Evolutionary conservation across 2,113 vertebrate species (phyloP).

Genomic region (Alaudala cheleensis): DNA sequence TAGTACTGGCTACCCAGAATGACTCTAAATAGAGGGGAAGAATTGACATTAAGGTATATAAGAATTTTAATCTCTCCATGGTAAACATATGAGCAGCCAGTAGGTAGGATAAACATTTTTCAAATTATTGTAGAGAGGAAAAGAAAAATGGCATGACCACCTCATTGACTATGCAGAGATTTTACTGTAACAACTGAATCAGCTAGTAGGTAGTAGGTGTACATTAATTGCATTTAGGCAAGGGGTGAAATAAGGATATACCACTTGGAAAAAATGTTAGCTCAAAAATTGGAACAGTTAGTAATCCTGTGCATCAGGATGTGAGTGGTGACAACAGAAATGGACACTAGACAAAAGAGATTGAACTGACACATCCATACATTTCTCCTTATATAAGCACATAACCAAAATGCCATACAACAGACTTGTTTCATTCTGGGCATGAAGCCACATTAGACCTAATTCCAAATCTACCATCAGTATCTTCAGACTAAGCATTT

Average conservation of each 20-base stretch:
- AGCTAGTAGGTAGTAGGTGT: neutral
- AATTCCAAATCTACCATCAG: neutral
- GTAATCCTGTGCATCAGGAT: neutral
- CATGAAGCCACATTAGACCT: neutral
- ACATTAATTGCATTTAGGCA: neutral
- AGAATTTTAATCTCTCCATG: neutral
- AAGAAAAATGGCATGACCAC: neutral
- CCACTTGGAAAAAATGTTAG: neutral
- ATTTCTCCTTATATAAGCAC: neutral
- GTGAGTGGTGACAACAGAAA: neutral
- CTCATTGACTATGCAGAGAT: neutral
- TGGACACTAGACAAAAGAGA: neutral
- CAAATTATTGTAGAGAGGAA: neutral
- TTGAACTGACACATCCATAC: neutral
- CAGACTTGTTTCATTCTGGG: neutral
- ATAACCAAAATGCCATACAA: neutral
- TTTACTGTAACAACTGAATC: neutral
- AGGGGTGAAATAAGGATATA: neutral
- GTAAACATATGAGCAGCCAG: neutral
- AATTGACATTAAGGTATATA: neutral
- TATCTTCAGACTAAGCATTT: neutral
- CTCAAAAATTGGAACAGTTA: neutral
- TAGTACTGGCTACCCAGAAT: neutral
- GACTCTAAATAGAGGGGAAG: neutral
- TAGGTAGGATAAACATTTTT: neutral